Conservation (phyloP, 2,113 vertebrate genomes). For the Pseudolaguvia tuberculata region DNA sequence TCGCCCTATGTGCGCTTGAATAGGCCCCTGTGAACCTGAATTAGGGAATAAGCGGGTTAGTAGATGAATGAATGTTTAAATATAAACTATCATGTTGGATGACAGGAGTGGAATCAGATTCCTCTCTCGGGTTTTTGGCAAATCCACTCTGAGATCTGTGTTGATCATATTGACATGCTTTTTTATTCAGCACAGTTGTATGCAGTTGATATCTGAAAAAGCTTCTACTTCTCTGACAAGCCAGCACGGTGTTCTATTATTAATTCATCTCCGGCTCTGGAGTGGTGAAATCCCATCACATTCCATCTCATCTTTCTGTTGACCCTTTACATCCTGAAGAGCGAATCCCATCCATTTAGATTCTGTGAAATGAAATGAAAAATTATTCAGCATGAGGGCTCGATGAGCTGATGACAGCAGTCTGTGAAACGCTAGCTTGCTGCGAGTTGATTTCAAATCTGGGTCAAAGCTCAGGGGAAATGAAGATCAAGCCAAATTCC, state of each 20-base stretch:
- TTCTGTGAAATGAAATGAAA: constrained; percentile 36
- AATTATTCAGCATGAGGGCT: constrained; percentile 14
- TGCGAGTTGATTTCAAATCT: constrained; percentile 47
- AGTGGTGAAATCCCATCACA: neutral
- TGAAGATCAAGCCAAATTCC: constrained; percentile 15
- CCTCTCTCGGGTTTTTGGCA: too few species aligned
- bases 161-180: too few species aligned
- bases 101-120: too few species aligned
- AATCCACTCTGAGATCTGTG: too few species aligned
- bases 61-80: too few species aligned
- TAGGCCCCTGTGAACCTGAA: too few species aligned
- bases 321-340: constrained; percentile 27
- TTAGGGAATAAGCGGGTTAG: too few species aligned
- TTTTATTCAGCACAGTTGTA: too few species aligned
- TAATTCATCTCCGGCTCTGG: constrained; percentile 5
- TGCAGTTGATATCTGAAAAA: neutral
- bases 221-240: neutral
- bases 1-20: too few species aligned
- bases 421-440: constrained; percentile 2
- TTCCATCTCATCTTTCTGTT: constrained; percentile 19
- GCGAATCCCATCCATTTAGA: constrained; percentile 22
- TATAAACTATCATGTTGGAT: too few species aligned
- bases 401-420: neutral
- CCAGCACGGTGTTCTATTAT: neutral
- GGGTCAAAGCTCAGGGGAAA: constrained; percentile 48